phyloP scores from a whole-genome alignment of 2,888 invertebrate species.

The Caenorhabditis sp. region DNA sequence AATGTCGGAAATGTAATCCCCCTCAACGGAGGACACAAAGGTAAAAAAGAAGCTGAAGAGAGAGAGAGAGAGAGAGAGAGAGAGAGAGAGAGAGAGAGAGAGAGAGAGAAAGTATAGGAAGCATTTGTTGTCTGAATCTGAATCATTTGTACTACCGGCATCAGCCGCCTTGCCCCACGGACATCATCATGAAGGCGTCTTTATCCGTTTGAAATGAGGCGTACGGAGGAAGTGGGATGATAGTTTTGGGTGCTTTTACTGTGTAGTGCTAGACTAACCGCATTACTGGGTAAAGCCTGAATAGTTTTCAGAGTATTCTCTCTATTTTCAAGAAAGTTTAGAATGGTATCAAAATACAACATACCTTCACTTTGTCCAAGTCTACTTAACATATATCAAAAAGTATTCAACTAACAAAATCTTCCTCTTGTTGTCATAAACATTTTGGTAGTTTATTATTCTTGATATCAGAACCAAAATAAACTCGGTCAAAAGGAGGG shows the following conservation, averaged over 20 bases:
- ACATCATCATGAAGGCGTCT: conserved; percentile 22
- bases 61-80: conserved; percentile 38
- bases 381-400: no score
- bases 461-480: no score
- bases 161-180: conserved; percentile 21
- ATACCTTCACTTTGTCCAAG: no score
- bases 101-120: conserved; percentile 50
- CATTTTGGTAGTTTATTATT: no score
- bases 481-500: no score
- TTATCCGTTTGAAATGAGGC: conserved; percentile 53
- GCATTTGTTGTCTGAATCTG: conserved; percentile 44
- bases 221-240: conserved; percentile 7
- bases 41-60: conserved; percentile 20
- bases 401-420: no score
- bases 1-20: conserved; percentile 55
- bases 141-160: conserved; percentile 40
- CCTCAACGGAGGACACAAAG: neutral
- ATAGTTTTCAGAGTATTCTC: no score
- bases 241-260: conserved; percentile 19
- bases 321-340: no score
- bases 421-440: no score
- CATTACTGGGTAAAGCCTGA: neutral
- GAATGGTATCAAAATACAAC: no score
- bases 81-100: conserved; percentile 6
- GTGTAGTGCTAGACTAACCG: neutral